These are phyloP conservation scores for Deroptyus accipitrinus DNA, from an alignment of 2,113 vertebrate genomes.

Conservation along the genomic window DNA sequence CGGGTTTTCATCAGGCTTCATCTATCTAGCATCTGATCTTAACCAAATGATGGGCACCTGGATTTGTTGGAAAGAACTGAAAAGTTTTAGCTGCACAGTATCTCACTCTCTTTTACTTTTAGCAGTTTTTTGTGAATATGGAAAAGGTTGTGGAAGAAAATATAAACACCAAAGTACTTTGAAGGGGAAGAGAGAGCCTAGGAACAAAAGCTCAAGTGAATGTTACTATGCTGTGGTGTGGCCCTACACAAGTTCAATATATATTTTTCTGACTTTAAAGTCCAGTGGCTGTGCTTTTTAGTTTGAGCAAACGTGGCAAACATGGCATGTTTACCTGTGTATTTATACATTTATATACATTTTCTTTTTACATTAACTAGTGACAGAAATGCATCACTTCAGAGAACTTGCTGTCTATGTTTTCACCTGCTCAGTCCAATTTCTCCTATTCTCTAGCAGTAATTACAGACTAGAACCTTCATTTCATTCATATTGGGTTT, in stretches of 20 bases:
- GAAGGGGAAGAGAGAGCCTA: neutral
- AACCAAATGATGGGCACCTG: neutral
- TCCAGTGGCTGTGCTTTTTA: constrained; percentile 12
- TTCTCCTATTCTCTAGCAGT: neutral
- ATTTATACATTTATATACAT: neutral
- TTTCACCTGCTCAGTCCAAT: constrained; percentile 11
- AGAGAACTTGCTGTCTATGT: neutral
- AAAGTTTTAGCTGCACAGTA: neutral
- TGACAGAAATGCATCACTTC: neutral
- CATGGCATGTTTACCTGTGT: neutral
- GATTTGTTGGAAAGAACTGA: neutral
- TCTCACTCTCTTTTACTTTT: neutral
- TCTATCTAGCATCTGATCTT: neutral
- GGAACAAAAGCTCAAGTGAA: neutral
- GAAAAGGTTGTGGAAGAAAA: neutral
- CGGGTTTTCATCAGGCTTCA: neutral
- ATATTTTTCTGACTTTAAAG: neutral
- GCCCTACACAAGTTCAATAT: neutral
- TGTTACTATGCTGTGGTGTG: neutral
- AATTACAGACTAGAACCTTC: neutral
- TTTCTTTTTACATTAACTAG: neutral
- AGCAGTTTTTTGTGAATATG: neutral
- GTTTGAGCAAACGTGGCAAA: constrained; percentile 18
- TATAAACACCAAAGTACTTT: neutral
- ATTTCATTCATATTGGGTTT: neutral